These are phyloP conservation scores for Dastarcus helophoroides DNA, from an alignment of 2,888 invertebrate species.

Conservation along the genomic window DNA sequence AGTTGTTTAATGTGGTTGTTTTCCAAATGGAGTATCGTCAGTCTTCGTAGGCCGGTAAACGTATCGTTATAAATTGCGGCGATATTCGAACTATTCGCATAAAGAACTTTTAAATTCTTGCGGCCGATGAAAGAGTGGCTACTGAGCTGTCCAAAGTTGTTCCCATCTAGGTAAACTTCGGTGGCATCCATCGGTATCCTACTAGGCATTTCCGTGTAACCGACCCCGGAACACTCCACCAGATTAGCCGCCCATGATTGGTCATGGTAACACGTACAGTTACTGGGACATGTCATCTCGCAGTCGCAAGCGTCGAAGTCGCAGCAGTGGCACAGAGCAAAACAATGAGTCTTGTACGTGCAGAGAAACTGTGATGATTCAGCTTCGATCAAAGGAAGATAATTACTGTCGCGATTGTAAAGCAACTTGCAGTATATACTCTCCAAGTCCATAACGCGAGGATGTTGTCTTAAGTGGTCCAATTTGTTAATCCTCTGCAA, in stretches of 20 bases:
- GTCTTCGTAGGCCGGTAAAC: constrained; percentile 73
- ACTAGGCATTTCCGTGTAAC: constrained; percentile 72
- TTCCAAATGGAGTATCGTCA: constrained; percentile 74
- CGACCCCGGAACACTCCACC: constrained; percentile 77
- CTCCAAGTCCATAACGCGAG: constrained; percentile 81
- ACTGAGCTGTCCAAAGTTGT: constrained; percentile 75
- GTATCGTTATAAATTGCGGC: constrained; percentile 79
- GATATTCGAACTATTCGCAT: constrained; percentile 80
- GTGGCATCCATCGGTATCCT: constrained; percentile 93
- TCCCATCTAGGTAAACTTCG: constrained; percentile 86
- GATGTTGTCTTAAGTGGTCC: constrained; percentile 73
- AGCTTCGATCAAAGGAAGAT: constrained; percentile 76
- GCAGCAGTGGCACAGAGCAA: constrained; percentile 90
- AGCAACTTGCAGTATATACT: constrained; percentile 80
- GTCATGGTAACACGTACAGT: constrained; percentile 92
- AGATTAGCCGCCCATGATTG: constrained; percentile 88
- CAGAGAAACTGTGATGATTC: constrained; percentile 85
- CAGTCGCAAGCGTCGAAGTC: constrained; percentile 96
- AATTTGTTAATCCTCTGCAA: constrained; percentile 80
- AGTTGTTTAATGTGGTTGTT: constrained; percentile 72
- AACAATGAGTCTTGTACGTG: constrained; percentile 86
- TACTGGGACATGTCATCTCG: constrained; percentile 90
- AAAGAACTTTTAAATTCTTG: constrained; percentile 77
- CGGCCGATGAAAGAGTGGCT: constrained; percentile 86
- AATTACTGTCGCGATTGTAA: constrained; percentile 73